These are phyloP conservation scores for Chrysochloris asiatica DNA, from an alignment of 2,113 vertebrate species.

Conservation along the genomic window DNA sequence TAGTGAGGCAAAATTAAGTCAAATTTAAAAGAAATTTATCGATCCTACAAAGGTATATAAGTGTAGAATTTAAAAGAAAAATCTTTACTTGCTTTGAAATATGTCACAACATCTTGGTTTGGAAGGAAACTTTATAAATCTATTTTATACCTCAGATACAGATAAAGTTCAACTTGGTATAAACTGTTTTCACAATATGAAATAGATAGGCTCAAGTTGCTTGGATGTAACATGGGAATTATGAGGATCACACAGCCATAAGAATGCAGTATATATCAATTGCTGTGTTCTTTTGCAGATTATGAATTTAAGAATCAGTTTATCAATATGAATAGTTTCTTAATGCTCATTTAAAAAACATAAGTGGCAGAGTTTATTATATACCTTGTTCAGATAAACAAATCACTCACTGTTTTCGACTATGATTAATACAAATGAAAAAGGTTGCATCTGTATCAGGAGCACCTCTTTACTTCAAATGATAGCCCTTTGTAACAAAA, in stretches of 20 bases:
- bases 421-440: background rate
- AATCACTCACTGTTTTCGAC: background rate
- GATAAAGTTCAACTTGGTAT: conserved; percentile 46
- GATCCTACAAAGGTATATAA: background rate
- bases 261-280: conserved; percentile 44
- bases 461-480: conserved; percentile 13
- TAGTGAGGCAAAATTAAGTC: background rate
- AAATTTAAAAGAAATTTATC: conserved; percentile 39
- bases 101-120: background rate
- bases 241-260: conserved; percentile 8
- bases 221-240: background rate
- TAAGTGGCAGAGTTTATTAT: background rate
- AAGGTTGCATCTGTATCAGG: background rate
- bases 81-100: conserved; percentile 61
- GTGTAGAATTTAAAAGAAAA: conserved; percentile 57
- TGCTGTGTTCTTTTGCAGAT: conserved; percentile 58
- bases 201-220: conserved; percentile 10
- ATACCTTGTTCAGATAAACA: background rate
- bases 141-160: conserved; percentile 20
- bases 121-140: conserved; percentile 41
- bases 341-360: background rate
- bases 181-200: conserved; percentile 34
- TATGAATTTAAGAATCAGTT: conserved; percentile 53
- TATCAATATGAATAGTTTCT: conserved; percentile 60
- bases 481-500: conserved; percentile 33